A percentile compares a stretch with the other conserved stretches of the same genome.
Conservation (phyloP, 2,113 vertebrate species). For the crab-eating macaque (Macaca fascicularis) region DNA sequence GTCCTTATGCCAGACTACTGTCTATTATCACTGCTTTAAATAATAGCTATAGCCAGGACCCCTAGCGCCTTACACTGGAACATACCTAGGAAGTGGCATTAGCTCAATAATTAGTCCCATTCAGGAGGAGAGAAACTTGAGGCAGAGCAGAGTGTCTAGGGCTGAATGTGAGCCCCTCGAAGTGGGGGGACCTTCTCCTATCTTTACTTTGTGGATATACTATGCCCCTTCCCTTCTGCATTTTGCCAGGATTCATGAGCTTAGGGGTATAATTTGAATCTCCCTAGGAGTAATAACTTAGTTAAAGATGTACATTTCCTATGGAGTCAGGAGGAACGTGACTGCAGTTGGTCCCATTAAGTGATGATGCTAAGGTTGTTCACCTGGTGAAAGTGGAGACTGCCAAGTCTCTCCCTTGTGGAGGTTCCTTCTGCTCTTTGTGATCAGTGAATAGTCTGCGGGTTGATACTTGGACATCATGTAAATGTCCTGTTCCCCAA, state of each 20-base stretch:
- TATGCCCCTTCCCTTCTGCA: neutral
- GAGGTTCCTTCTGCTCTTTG: neutral
- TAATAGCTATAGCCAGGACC: neutral
- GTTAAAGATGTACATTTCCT: neutral
- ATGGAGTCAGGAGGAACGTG: accelerated
- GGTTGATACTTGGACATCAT: neutral
- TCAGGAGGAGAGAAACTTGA: neutral
- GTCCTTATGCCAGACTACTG: neutral
- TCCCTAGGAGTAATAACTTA: neutral
- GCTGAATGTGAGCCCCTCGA: neutral
- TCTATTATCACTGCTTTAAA: neutral
- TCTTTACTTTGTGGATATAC: neutral
- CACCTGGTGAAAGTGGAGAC: neutral
- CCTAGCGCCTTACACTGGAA: neutral
- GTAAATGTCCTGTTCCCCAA: neutral
- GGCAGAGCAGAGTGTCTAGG: accelerated
- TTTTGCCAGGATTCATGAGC: neutral
- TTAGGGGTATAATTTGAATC: neutral
- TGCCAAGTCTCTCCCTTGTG: neutral
- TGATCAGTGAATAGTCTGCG: neutral
- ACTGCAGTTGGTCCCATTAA: neutral
- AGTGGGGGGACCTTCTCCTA: accelerated
- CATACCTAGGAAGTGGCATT: neutral
- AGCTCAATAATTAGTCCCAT: neutral
- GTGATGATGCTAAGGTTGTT: neutral